These are phyloP conservation scores for Diacarnus erythraeanus DNA, from an alignment of 37 sponge, comb jelly and placozoan species.

Conservation along the genomic window DNA sequence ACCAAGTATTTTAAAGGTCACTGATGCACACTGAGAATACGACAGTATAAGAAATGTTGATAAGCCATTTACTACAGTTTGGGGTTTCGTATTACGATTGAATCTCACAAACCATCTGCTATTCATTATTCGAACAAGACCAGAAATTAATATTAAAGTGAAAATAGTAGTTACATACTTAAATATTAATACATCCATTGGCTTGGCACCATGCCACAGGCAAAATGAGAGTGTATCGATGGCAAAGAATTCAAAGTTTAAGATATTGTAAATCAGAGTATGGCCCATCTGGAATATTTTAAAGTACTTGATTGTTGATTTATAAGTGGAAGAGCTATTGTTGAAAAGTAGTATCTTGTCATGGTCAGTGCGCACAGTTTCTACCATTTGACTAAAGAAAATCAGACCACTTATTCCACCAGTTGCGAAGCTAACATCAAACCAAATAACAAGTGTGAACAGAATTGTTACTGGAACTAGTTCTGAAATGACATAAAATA, in stretches of 20 bases:
- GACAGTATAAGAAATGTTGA: constrained; percentile 35
- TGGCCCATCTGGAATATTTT: not conserved
- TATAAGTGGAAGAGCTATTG: not conserved
- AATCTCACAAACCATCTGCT: not conserved
- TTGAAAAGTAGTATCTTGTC: not conserved
- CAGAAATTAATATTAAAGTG: constrained; percentile 9
- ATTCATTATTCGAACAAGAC: not conserved
- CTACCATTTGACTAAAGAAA: constrained; percentile 35
- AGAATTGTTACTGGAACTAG: constrained; percentile 35
- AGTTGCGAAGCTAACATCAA: constrained; percentile 50
- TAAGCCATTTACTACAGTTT: constrained; percentile 17
- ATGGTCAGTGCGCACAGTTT: not conserved
- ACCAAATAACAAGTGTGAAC: constrained; percentile 7
- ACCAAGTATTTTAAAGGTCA: not conserved
- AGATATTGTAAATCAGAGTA: constrained; percentile 27
- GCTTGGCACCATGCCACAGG: constrained; percentile 27
- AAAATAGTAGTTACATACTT: constrained; percentile 37
- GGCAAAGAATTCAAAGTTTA: constrained; percentile 41
- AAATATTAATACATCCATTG: constrained; percentile 29
- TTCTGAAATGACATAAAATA: constrained; percentile 40
- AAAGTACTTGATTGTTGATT: not conserved
- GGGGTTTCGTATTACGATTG: not conserved
- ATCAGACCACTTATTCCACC: constrained; percentile 39
- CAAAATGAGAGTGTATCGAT: constrained; percentile 28
- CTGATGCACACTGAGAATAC: constrained; percentile 13